Conservation (phyloP, 2,888 invertebrate species). For the Lingula anatina region DNA sequence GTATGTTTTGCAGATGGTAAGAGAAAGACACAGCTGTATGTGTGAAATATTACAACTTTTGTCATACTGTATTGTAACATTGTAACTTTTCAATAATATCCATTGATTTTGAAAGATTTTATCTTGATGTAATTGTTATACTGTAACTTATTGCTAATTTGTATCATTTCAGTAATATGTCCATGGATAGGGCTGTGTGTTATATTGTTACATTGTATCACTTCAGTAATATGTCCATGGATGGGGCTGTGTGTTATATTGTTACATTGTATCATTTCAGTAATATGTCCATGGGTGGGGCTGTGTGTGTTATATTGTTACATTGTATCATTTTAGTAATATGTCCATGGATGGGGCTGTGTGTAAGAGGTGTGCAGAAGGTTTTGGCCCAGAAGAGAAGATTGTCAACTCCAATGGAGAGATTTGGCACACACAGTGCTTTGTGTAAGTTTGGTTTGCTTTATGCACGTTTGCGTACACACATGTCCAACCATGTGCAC, state of each 20-base stretch:
- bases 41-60: too few relatives aligned
- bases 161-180: too few relatives aligned
- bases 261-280: too few relatives aligned
- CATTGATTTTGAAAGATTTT: too few relatives aligned
- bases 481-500: too few relatives aligned
- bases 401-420: conserved; percentile 98
- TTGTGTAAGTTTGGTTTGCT: conserved; percentile 90
- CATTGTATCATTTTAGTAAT: too few relatives aligned
- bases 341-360: conserved; percentile 79
- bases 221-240: conserved; percentile 62
- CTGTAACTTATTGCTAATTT: conserved; percentile 14
- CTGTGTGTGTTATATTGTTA: too few relatives aligned
- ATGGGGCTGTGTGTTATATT: conserved; percentile 76
- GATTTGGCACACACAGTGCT: conserved; percentile 97
- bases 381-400: conserved; percentile 93
- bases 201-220: too few relatives aligned
- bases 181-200: conserved; percentile 88
- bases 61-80: too few relatives aligned
- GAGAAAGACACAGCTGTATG: too few relatives aligned
- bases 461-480: too few relatives aligned
- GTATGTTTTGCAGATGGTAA: too few relatives aligned
- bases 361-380: conserved; percentile 92
- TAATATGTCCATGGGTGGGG: conserved; percentile 66
- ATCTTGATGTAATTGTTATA: background rate
- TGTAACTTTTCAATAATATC: background rate